Evolutionary conservation across 2,888 invertebrate genomes (phyloP).

Genomic region (Drosophila histrio): DNA sequence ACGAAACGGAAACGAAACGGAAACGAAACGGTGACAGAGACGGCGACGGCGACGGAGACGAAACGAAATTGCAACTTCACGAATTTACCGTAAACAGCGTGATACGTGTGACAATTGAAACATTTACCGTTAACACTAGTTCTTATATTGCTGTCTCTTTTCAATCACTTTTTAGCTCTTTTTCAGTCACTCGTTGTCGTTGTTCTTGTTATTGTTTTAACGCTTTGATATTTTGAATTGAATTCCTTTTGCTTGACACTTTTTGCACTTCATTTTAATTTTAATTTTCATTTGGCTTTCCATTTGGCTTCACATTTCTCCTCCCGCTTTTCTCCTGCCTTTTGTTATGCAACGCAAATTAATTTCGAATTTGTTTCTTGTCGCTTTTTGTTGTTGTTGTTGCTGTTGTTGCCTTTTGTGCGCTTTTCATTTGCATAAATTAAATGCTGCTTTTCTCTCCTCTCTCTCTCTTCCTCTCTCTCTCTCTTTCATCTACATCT

Average conservation of each 20-base stretch:
- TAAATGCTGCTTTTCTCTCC: constrained; percentile 20
- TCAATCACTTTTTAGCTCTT: not conserved
- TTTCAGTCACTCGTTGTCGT: not conserved
- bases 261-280: constrained; percentile 72
- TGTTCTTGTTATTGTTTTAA: constrained; percentile 8
- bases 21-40: too few relatives aligned
- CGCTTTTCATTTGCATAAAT: constrained; percentile 68
- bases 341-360: constrained; percentile 68
- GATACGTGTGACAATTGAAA: constrained; percentile 12
- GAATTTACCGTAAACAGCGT: not conserved
- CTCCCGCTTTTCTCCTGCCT: constrained; percentile 15
- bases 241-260: constrained; percentile 58
- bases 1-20: constrained; percentile 23
- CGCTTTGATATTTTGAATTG: constrained; percentile 17
- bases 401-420: constrained; percentile 36
- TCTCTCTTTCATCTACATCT: not conserved
- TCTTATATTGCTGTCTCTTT: constrained; percentile 12
- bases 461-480: not conserved
- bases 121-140: not conserved
- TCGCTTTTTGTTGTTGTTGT: constrained; percentile 21
- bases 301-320: constrained; percentile 27
- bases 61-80: constrained; percentile 1
- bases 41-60: too few relatives aligned
- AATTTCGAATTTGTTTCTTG: constrained; percentile 63
- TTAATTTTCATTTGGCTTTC: constrained; percentile 31